Conservation (phyloP, 2,797 vertebrate genomes). For the Ctenochaetus hawaiiensis region DNA sequence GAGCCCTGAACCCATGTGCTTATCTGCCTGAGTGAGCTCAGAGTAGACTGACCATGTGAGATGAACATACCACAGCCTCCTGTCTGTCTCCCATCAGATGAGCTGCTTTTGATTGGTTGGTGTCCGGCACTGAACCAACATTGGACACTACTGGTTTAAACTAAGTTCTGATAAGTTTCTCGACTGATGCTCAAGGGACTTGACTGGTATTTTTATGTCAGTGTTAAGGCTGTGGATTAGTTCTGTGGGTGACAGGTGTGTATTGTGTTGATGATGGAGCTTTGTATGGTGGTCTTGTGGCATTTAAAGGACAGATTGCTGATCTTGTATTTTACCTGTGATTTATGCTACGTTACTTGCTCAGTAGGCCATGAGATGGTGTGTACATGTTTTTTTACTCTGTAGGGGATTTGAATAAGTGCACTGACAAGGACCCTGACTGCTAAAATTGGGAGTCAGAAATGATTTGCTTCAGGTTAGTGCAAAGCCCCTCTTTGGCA, state of each 20-base stretch:
- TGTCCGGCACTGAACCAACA: constrained; percentile 21
- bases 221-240: constrained; percentile 32
- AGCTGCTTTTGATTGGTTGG: constrained; percentile 45
- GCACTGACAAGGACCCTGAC: constrained; percentile 25
- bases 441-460: constrained; percentile 20
- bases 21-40: constrained; percentile 79
- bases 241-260: constrained; percentile 41
- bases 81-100: constrained; percentile 66
- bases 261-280: constrained; percentile 27
- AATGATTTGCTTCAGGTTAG: constrained; percentile 42
- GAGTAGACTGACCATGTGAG: constrained; percentile 79
- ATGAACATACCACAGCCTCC: constrained; percentile 72
- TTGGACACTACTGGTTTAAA: constrained; percentile 32
- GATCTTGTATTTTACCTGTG: constrained; percentile 28
- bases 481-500: constrained; percentile 22
- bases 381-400: constrained; percentile 10
- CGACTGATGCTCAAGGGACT: constrained; percentile 18
- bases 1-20: constrained; percentile 78
- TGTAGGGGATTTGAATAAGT: constrained; percentile 7
- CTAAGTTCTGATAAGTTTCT: constrained; percentile 8
- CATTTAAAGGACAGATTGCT: constrained; percentile 38
- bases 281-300: constrained; percentile 25
- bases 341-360: constrained; percentile 18
- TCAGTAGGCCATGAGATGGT: background rate
- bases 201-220: constrained; percentile 11